A percentile compares a stretch with the other conserved stretches of the same genome.
phyloP scores from a whole-genome alignment of 2,888 invertebrate genomes.

The Drosophila mayaguana region DNA sequence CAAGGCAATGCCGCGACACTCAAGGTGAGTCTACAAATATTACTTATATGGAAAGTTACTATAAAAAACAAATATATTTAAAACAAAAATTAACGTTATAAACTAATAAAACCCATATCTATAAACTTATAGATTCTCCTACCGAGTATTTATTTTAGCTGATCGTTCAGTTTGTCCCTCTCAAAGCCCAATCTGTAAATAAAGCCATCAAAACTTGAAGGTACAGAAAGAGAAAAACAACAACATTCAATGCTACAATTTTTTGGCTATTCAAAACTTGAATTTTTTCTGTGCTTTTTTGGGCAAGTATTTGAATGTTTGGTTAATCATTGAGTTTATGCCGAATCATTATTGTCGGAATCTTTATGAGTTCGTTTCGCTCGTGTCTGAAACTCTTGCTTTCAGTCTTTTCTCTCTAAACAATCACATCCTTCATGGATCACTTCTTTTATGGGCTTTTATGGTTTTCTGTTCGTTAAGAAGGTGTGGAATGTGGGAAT shows the following conservation, averaged over 20 bases:
- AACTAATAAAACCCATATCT: background rate
- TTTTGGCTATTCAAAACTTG: slow-evolving; percentile 12
- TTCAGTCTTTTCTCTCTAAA: slow-evolving; percentile 21
- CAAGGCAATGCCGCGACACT: slow-evolving; percentile 72
- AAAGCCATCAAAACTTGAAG: slow-evolving; percentile 8
- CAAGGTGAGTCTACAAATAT: slow-evolving; percentile 54
- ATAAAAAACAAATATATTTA: background rate
- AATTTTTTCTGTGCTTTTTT: slow-evolving; percentile 11
- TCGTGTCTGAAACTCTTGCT: slow-evolving; percentile 52
- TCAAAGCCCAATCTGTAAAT: slow-evolving; percentile 3
- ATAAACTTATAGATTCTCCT: background rate
- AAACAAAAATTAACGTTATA: too few species aligned
- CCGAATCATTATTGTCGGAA: slow-evolving; percentile 70
- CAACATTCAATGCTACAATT: slow-evolving; percentile 8
- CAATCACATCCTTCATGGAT: slow-evolving; percentile 36
- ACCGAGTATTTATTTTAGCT: background rate
- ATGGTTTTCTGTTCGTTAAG: background rate
- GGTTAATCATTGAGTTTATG: slow-evolving; percentile 66
- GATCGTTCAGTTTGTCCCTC: background rate
- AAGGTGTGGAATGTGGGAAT: slow-evolving; percentile 20
- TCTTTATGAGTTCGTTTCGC: slow-evolving; percentile 60
- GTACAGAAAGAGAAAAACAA: background rate
- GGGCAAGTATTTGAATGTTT: slow-evolving; percentile 51
- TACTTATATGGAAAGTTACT: background rate
- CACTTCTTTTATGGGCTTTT: slow-evolving; percentile 21